Conservation (phyloP, 2,113 vertebrate species). For the Amblyopsis rosae region DNA sequence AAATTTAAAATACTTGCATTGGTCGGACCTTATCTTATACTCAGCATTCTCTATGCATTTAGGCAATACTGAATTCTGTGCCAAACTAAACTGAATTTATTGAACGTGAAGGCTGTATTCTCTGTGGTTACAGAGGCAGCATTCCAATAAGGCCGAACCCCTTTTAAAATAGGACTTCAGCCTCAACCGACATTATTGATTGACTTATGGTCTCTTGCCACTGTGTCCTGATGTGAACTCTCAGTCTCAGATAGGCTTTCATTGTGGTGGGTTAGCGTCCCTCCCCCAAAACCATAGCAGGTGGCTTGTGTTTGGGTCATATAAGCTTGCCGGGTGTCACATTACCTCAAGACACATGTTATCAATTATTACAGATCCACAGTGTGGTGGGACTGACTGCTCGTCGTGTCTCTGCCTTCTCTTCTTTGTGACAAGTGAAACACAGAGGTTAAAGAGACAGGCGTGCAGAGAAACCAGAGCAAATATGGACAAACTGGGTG, state of each 20-base stretch:
- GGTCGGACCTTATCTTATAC: no score
- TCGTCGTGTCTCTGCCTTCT: conserved; percentile 22
- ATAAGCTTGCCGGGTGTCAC: conserved; percentile 49
- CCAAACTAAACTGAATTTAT: conserved; percentile 24
- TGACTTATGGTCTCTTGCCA: conserved; percentile 60
- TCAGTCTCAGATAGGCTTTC: conserved; percentile 52
- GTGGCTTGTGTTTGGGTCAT: conserved; percentile 70
- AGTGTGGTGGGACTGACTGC: conserved; percentile 24
- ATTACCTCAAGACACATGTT: conserved; percentile 59
- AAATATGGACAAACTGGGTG: conserved; percentile 11
- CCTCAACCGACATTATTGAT: conserved; percentile 46
- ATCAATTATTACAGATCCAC: conserved; percentile 59
- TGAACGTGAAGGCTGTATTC: conserved; percentile 18
- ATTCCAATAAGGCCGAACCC: conserved; percentile 10
- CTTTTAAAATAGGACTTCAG: conserved; percentile 36
- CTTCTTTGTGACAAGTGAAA: conserved; percentile 11
- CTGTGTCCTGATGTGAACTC: conserved; percentile 67
- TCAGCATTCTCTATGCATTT: no score
- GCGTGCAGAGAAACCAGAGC: conserved; percentile 24
- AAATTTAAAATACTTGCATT: no score
- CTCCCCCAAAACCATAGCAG: conserved; percentile 66
- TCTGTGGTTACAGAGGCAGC: conserved; percentile 23
- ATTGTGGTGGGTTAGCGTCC: conserved; percentile 35
- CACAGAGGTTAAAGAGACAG: conserved; percentile 20
- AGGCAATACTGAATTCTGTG: not conserved